These are phyloP conservation scores for Chrosomus eos DNA, from an alignment of 2,797 vertebrate genomes.

Conservation along the genomic window DNA sequence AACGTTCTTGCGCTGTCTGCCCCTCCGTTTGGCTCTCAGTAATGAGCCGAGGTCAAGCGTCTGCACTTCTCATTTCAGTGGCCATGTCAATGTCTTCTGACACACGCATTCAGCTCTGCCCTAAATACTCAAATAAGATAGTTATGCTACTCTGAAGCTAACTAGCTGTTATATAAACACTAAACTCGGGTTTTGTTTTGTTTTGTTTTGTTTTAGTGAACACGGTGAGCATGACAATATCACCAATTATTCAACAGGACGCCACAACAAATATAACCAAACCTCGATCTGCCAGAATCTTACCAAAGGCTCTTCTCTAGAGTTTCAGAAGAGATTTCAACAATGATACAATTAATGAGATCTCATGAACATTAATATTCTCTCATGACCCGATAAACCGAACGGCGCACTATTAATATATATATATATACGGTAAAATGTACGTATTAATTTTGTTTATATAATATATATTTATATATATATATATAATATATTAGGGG, in stretches of 20 bases:
- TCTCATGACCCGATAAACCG: no score
- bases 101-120: slow-evolving; percentile 53
- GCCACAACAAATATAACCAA: neutral
- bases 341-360: no score
- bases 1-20: neutral
- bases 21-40: slow-evolving; percentile 43
- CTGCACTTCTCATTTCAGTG: slow-evolving; percentile 52
- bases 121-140: slow-evolving; percentile 57
- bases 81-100: slow-evolving; percentile 49
- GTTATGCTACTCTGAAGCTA: slow-evolving; percentile 50
- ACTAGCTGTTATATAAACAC: slow-evolving; percentile 34
- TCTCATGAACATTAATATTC: no score
- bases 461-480: no score
- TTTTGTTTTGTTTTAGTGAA: neutral
- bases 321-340: no score
- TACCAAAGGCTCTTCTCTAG: neutral
- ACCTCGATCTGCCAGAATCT: neutral
- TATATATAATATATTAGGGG: no score
- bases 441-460: no score
- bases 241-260: slow-evolving; percentile 31
- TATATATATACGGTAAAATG: no score
- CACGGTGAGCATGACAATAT: neutral
- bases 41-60: slow-evolving; percentile 63
- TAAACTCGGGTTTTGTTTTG: neutral
- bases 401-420: no score